phyloP scores from a whole-genome alignment of 92 coral and sea anemone species.

The Micromussa lordhowensis region DNA sequence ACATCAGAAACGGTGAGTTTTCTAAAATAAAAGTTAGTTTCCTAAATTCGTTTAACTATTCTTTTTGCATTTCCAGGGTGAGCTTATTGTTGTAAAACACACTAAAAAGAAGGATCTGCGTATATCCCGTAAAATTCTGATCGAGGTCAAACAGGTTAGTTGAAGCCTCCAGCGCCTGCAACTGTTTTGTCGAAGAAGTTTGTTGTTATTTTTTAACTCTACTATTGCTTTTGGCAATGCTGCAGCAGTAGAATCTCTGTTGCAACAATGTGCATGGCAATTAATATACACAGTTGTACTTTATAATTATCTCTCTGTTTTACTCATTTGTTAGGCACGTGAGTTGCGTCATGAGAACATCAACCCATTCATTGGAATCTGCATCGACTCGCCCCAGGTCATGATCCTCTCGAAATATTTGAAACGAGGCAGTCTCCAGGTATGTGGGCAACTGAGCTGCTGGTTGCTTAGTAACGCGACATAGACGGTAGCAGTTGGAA shows the following conservation, averaged over 20 bases:
- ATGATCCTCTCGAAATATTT: constrained; percentile 81
- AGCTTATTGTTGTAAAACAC: constrained; percentile 86
- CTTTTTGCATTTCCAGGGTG: constrained; percentile 57
- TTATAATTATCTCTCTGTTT: neutral
- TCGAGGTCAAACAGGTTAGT: constrained; percentile 79
- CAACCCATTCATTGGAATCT: constrained; percentile 84
- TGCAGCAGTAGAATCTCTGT: too few species aligned
- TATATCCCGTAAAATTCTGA: constrained; percentile 84
- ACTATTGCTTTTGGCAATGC: too few species aligned
- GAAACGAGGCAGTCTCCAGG: constrained; percentile 86
- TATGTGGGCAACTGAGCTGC: neutral
- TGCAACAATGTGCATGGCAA: too few species aligned
- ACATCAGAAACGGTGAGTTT: too few species aligned
- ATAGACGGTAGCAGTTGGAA: neutral
- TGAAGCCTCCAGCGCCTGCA: too few species aligned
- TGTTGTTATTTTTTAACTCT: too few species aligned
- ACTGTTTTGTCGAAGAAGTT: too few species aligned
- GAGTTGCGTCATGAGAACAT: constrained; percentile 88
- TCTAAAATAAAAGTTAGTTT: neutral
- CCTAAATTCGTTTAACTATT: neutral
- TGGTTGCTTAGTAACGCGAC: neutral
- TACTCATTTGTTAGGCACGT: constrained; percentile 64
- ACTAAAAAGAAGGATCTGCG: constrained; percentile 82
- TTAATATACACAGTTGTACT: neutral
- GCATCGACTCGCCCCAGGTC: constrained; percentile 82